Evolutionary conservation across 2,797 vertebrate species (phyloP), one percentile per base, ranked within the genome.

Genomic region (Peromyscus eremicus): DNA sequence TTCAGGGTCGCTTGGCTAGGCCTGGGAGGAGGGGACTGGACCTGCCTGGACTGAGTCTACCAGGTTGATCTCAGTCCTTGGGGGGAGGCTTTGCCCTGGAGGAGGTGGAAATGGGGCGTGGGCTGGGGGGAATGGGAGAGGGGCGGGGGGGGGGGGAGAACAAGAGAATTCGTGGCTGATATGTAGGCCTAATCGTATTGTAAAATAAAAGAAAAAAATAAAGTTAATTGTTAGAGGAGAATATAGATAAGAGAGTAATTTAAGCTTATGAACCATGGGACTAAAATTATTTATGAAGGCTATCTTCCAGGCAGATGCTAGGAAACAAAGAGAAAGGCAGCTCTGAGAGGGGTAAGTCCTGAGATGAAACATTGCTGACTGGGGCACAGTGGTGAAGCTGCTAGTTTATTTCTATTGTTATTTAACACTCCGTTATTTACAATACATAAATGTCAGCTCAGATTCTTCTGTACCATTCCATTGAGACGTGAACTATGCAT

Each of bases 391-490:
- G 52, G 68, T 83, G 52, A 89, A 96, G 94, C 66, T 89, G 46
- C n/a, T 93, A 13, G 80, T 95, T 97, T 93, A 43, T 25, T 93
- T 94, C 95, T 90, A 88, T 97, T 95, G 83, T 92, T 96, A 91
- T 95, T 95, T 96, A 96, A 94, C 71, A 70, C 19, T 98, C 81
- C 64, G 37, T 96, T 98, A 92, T 95, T 87, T 96, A 96, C 94
- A 95, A 94, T 34, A 75, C 49, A 95, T 96, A 89, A 94, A 83
- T 70, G 43, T 86, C 34, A 93, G 32, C 34, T 92, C 52, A 96
- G 57, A 83, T 92, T 71, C 13, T 77, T 68, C 32, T 66, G 82
- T 52, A 89, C 85, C 93, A 96, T 40, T 57, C 34, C 46, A 86
- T 25, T 49, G 25, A 92, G 71, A 92, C 43, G 87, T 92, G 85